Base-by-base conservation (phyloP, 2,113 vertebrate species). In the Panthera leo region DNA sequence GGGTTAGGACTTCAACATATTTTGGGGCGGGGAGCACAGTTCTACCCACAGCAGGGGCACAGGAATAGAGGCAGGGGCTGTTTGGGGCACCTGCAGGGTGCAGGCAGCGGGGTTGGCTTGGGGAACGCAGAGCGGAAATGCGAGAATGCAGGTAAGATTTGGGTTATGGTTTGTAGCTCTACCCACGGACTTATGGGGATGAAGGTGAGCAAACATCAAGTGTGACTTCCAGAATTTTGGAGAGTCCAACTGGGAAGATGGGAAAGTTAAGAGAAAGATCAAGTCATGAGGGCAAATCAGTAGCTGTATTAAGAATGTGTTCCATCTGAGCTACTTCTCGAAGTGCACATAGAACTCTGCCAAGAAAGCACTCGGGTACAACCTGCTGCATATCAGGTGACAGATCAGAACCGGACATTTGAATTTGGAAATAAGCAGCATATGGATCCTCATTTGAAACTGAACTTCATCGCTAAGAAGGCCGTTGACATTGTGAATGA, bases 51-150 rank as follows among this genome's bases (percentile, higher is more conserved):
- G 53, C 53, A 34, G 78, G 16, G 13, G 23, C n/a, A 2, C 1
- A 5, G 48, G 23, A n/a, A 34, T 9, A 29, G 21, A 19, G 16
- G n/a, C 21, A 10, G 53, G 42, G 2, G 51, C 34, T 65, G 7
- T 23, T 12, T 2, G 1, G 5, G 61, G 31, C 61, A 6, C 53
- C 42, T 12, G 21, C 29, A 2, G 15, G 18, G 15, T 19, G 21
- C 29, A 16, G 55, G 36, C 2, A 14, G 39, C 0, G 0, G 39
- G 1, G 0, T 16, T 16, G 48, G 12, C 84, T 8, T 36, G 16
- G 58, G 34, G n/a, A 29, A 65, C 0, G 3, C 39, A 48, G 68
- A 55, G 9, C 7, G 31, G 18, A 58, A 29, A 45, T 34, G 9
- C 1, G 25, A 25, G 48, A 29, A 45, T 19, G 2, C 6, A 83